Evolutionary conservation across 2,797 vertebrate species (phyloP).

Genomic region (Gambelia wislizenii): DNA sequence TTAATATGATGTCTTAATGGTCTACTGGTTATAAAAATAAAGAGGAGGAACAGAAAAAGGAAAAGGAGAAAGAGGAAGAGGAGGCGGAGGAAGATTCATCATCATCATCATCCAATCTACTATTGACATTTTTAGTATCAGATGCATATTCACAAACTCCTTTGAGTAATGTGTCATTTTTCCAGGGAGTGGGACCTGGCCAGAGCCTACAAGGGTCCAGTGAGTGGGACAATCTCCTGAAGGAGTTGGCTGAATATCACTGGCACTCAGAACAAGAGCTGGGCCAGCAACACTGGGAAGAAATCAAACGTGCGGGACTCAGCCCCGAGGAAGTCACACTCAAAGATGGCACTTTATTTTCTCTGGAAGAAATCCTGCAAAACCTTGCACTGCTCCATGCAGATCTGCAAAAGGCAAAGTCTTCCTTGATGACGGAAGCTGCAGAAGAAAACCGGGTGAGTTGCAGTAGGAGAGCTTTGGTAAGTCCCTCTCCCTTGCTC

Average conservation of each 20-base stretch:
- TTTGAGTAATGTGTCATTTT: accelerated
- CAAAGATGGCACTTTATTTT: background rate
- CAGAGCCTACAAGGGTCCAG: background rate
- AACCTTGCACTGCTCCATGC: conserved; percentile 13
- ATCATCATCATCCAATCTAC: no score
- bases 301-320: conserved; percentile 26
- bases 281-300: conserved; percentile 51
- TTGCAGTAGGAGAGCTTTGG: background rate
- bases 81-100: no score
- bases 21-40: background rate
- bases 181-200: conserved; percentile 13
- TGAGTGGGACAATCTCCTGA: conserved; percentile 27
- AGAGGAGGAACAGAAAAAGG: background rate
- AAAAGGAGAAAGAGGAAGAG: no score
- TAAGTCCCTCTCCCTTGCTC: background rate
- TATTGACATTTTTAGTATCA: background rate
- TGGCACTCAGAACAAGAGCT: conserved; percentile 27
- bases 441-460: conserved; percentile 44
- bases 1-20: no score
- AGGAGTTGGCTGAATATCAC: conserved; percentile 49
- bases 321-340: background rate
- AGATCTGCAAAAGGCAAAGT: background rate
- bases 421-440: background rate
- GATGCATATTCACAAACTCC: background rate
- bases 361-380: conserved; percentile 45